Evolutionary conservation across 2,113 vertebrate genomes (phyloP), one percentile per base, ranked within the genome.

Genomic region (Murina feae): DNA sequence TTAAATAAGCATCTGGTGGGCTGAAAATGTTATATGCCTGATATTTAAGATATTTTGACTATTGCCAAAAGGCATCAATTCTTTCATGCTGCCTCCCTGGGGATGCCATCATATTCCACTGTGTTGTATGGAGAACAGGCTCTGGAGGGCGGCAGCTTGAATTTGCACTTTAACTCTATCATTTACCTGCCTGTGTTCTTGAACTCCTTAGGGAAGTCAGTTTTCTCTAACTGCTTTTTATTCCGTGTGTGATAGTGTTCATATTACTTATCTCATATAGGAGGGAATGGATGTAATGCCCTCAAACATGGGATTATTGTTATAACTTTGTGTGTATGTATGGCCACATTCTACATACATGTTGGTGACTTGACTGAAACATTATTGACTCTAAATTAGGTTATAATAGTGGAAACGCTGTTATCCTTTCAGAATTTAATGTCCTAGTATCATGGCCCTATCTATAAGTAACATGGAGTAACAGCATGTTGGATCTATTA

Each of bases 1-100:
- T 94, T 94, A 96, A 93, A 91, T 96, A 96, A 97, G 96, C 95
- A 96, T 96, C 95, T 97, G 94, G 49, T 95, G 75, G 89, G 81
- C 93, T 91, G 80, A 89, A 97, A 95, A 88, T 95, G 85, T 96
- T 97, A 96, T 89, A 95, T 96, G 95, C 71, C 96, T 97, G 89
- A 94, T 96, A 96, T 96, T 96, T 96, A 91, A 96, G 88, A 96
- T 97, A 95, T 92, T 95, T 94, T 97, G 85, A 94, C 71, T 82
- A 74, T 85, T 95, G 94, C 90, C 85, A 94, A 93, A 85, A 96
- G 72, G 68, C 95, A 92, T 94, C 83, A 65, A n/a, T 96, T 93
- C n/a, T 18, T 85, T 88, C 95, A 58, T 85, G 92, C 80, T 51
- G 60, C 69, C 68, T 96, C 0, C 35, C 60, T 68, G 88, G 0